phyloP scores from a whole-genome alignment of 2,113 vertebrate species.

The Sylvietta virens region DNA sequence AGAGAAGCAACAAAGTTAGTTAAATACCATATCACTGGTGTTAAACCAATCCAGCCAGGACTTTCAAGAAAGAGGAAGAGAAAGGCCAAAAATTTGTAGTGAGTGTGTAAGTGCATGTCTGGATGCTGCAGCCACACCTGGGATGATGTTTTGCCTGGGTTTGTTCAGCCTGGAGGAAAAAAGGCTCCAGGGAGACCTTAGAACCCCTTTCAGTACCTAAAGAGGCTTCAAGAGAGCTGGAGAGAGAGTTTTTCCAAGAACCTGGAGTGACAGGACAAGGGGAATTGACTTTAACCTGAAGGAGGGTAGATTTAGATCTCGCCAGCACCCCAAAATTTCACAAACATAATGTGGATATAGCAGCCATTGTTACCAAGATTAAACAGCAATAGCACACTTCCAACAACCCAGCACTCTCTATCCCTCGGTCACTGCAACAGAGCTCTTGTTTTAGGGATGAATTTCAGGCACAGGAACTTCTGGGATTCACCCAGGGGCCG shows the following conservation, averaged over 20 bases:
- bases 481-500: not conserved
- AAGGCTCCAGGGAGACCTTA: not conserved
- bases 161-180: not conserved
- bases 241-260: not conserved
- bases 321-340: not conserved
- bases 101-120: rapidly evolving
- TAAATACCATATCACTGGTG: not conserved
- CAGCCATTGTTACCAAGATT: rapidly evolving
- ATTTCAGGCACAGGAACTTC: not conserved
- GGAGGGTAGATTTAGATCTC: not conserved
- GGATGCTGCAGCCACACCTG: not conserved
- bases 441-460: not conserved
- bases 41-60: not conserved
- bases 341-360: not conserved
- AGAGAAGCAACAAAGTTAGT: not conserved
- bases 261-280: not conserved
- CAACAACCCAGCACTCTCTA: not conserved
- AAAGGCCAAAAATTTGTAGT: not conserved
- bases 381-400: not conserved
- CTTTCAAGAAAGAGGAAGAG: not conserved
- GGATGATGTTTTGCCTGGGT: not conserved
- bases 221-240: not conserved
- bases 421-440: rapidly evolving
- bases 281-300: not conserved
- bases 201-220: not conserved